These are phyloP conservation scores for Dasysyrphus tricinctus DNA, from an alignment of 2,888 invertebrate genomes.

Conservation along the genomic window DNA sequence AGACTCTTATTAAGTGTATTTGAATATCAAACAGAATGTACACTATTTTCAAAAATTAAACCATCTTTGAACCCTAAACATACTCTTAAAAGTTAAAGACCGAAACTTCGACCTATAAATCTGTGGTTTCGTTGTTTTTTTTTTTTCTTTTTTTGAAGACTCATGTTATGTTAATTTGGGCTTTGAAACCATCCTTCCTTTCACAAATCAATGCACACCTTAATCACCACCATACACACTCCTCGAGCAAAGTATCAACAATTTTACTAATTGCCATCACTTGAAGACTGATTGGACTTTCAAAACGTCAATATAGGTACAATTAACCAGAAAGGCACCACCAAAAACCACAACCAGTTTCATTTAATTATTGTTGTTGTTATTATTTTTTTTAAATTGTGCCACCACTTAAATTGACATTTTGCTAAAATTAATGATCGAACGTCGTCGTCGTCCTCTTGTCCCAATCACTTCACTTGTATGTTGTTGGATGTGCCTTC, in stretches of 20 bases:
- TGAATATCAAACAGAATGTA: background rate
- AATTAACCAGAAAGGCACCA: constrained; percentile 38
- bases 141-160: background rate
- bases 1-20: too few relatives aligned
- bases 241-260: background rate
- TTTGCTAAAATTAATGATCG: constrained; percentile 40
- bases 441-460: constrained; percentile 33
- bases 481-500: constrained; percentile 25
- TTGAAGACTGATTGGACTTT: constrained; percentile 51
- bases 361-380: too few relatives aligned
- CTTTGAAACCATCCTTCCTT: constrained; percentile 13
- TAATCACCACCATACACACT: constrained; percentile 1
- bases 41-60: background rate
- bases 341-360: constrained; percentile 2
- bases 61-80: too few relatives aligned
- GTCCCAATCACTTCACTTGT: constrained; percentile 17
- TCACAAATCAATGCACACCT: constrained; percentile 11
- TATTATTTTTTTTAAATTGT: constrained; percentile 14
- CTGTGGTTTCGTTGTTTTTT: background rate
- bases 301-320: constrained; percentile 31
- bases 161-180: background rate
- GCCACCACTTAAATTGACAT: constrained; percentile 45
- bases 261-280: constrained; percentile 46
- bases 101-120: background rate
- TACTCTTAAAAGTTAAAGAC: background rate